Evolutionary conservation across 1,140 invertebrate species (phyloP).

Genomic region (Papilio polytes): DNA sequence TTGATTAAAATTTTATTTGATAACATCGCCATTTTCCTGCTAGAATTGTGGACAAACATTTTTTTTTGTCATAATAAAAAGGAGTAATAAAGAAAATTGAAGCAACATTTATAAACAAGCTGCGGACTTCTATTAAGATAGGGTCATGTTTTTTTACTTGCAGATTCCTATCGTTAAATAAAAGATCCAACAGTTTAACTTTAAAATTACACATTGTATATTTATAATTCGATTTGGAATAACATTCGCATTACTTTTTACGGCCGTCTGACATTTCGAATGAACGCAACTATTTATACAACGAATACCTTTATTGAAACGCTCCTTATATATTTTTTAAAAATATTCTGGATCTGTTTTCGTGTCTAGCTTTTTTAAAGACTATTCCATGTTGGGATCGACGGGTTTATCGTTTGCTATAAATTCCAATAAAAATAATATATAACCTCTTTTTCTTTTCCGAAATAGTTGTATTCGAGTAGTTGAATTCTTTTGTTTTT

Average conservation of each 20-base stretch:
- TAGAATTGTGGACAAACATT: neutral
- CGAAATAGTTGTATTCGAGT: constrained; percentile 10
- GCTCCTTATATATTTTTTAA: constrained; percentile 5
- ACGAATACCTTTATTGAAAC: constrained; percentile 22
- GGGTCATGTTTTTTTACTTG: neutral
- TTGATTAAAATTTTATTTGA: no score
- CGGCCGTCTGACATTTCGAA: constrained; percentile 28
- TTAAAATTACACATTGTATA: constrained; percentile 36
- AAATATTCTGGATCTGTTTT: constrained; percentile 35
- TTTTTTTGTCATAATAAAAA: constrained; percentile 4
- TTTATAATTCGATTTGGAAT: constrained; percentile 38
- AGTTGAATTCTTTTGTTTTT: constrained; percentile 14
- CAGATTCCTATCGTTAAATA: constrained; percentile 32
- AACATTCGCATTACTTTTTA: constrained; percentile 35
- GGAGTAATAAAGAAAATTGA: neutral
- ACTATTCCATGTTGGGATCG: constrained; percentile 25
- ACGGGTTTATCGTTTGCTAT: constrained; percentile 24
- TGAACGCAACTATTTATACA: constrained; percentile 33
- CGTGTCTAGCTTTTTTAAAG: constrained; percentile 26
- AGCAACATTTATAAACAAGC: constrained; percentile 1
- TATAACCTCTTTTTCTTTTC: neutral
- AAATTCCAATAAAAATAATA: neutral
- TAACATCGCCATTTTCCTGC: neutral
- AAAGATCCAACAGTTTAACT: constrained; percentile 33
- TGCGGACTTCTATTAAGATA: constrained; percentile 1